phyloP scores from a whole-genome alignment of 2,113 vertebrate genomes.

The Tragelaphus strepsiceros region DNA sequence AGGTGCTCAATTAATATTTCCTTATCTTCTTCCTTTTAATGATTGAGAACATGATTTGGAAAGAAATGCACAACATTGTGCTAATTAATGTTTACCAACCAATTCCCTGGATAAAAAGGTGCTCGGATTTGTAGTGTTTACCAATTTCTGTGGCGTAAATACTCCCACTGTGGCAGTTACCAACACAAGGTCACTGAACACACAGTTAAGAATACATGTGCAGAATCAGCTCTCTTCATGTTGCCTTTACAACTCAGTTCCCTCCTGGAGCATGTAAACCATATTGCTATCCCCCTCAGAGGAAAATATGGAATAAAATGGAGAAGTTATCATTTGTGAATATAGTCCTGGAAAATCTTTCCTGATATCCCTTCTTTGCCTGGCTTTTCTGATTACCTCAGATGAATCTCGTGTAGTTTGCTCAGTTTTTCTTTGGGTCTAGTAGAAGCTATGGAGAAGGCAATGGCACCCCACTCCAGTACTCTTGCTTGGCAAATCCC shows the following conservation, averaged over 20 bases:
- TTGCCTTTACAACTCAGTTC: not conserved
- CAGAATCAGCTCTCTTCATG: not conserved
- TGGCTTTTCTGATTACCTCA: not conserved
- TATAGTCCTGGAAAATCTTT: not conserved
- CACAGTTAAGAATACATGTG: not conserved
- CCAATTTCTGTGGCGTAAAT: not conserved
- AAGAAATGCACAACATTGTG: not conserved
- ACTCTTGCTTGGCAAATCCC: no score
- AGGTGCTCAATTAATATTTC: not conserved
- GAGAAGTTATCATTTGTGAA: slow-evolving; percentile 4
- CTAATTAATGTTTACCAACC: not conserved
- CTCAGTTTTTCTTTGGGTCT: not conserved
- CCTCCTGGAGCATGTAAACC: not conserved
- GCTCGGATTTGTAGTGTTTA: not conserved
- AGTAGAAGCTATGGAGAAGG: not conserved
- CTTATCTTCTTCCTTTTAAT: not conserved
- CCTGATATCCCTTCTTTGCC: not conserved
- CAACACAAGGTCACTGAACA: not conserved
- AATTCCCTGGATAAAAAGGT: not conserved
- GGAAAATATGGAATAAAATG: not conserved
- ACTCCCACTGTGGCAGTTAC: not conserved
- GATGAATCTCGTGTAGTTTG: not conserved
- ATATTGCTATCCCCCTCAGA: not conserved
- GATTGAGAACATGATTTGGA: not conserved
- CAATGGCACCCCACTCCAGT: no score